Evolutionary conservation across 1,140 invertebrate genomes (phyloP), one percentile per base, ranked within the genome.

Genomic region (Cecropterus lyciades): DNA sequence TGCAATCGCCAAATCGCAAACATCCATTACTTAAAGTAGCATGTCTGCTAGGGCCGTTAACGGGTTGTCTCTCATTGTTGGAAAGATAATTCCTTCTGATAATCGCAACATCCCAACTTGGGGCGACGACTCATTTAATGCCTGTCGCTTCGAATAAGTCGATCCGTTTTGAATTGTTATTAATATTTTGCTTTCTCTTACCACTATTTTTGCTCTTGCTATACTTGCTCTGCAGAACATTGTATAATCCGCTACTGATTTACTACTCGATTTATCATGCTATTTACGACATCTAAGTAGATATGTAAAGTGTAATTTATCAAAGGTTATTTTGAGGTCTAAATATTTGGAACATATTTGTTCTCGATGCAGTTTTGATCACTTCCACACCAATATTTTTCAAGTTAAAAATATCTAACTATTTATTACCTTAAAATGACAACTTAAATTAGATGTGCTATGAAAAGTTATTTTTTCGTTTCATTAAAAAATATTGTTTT

Each of bases 111-210:
- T 75, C 78, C 74, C 68, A 74, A 74, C 67, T 77, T 67, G 70
- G 70, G 66, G 71, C 70, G 84, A 81, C 77, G 79, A 84, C 73
- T 90, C 83, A 85, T 89, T 91, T 88, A 81, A 88, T 84, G 88
- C 84, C 80, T 87, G 88, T 89, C 84, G 80, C 75, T 81, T 88
- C 75, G 67, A 46, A 78, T 82, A 69, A 72, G 55, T 69, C 72
- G 67, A 72, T 68, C 73, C 40, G 55, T 68, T 71, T 71, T 64
- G 60, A 63, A 43, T 69, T 46, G 69, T 80, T 76, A 72, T 70
- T 75, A 59, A 75, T 74, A 72, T 72, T 71, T 76, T 37, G 56
- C 45, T 56, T 60, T 53, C 48, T 51, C 37, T 46, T 60, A 46
- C 56, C 20, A 51, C 51, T 49, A 62, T 40, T n/a, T n/a, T n/a